Percentiles rank a stretch among this genome's conserved stretches.
Conservation (phyloP, 2,797 vertebrate genomes). For the Oreochromis grahami region DNA sequence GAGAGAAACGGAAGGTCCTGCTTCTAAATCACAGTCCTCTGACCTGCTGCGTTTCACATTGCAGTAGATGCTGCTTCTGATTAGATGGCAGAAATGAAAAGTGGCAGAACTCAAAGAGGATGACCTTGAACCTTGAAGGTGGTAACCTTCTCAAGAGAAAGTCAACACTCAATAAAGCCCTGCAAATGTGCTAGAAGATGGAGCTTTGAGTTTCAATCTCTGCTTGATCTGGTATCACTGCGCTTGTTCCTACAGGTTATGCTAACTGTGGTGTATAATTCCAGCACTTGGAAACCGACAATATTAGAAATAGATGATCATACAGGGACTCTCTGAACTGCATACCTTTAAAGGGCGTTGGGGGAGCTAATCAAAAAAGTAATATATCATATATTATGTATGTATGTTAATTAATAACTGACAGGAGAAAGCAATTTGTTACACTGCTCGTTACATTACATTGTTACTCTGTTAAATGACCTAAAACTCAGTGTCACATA, state of each 20-base stretch:
- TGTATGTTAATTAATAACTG: background rate
- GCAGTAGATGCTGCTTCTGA: background rate
- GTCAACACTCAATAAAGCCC: background rate
- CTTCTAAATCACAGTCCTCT: background rate
- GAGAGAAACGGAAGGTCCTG: background rate
- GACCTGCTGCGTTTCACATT: background rate
- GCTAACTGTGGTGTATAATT: background rate
- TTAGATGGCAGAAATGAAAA: background rate
- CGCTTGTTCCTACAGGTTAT: background rate
- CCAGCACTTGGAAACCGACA: background rate
- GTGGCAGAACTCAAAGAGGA: background rate
- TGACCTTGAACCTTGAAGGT: background rate
- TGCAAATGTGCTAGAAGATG: background rate
- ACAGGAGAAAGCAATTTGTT: background rate
- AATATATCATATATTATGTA: background rate
- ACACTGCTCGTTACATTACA: background rate
- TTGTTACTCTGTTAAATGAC: background rate
- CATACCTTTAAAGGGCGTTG: background rate
- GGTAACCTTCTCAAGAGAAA: background rate
- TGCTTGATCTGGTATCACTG: accelerated
- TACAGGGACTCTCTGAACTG: background rate
- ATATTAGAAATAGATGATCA: background rate
- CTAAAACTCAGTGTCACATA: background rate
- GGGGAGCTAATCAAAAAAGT: background rate
- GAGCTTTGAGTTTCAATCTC: background rate